Percentiles rank a stretch among this genome's conserved stretches.
Evolutionary conservation across 2,113 vertebrate species (phyloP).

Genomic region (Gopherus flavomarginatus): DNA sequence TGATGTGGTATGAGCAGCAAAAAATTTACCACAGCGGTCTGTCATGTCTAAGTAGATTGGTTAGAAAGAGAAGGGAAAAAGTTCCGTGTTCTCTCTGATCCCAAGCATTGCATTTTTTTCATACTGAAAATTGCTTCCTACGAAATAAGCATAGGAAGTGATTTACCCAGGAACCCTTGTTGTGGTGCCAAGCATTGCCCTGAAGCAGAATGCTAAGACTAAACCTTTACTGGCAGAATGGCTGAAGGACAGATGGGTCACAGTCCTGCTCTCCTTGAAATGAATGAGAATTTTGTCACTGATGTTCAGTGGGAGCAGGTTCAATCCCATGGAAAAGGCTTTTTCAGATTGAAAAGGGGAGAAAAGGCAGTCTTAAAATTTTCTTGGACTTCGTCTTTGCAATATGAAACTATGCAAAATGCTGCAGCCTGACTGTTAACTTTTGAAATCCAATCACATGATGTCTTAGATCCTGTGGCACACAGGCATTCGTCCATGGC

Average conservation of each 20-base stretch:
- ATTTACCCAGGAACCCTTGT: not conserved
- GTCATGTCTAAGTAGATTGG: not conserved
- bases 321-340: too few relatives aligned
- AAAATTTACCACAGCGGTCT: not conserved
- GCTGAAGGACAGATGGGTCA: not conserved
- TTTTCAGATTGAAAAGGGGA: not conserved
- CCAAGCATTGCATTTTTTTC: not conserved
- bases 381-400: not conserved
- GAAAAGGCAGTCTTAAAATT: not conserved
- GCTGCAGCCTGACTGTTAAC: not conserved
- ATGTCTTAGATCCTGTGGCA: not conserved
- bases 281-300: not conserved
- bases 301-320: not conserved
- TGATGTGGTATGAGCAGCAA: not conserved
- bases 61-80: not conserved
- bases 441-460: not conserved
- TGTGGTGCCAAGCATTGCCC: not conserved
- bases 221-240: not conserved
- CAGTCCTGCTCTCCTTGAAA: not conserved
- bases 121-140: not conserved
- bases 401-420: not conserved
- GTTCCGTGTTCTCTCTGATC: not conserved
- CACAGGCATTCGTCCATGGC: not conserved
- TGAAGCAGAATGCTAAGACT: not conserved
- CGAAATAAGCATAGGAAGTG: not conserved